Evolutionary conservation across 1,140 invertebrate genomes (phyloP), one percentile per base, ranked within the genome.

Genomic region (Drosophila sproati): DNA sequence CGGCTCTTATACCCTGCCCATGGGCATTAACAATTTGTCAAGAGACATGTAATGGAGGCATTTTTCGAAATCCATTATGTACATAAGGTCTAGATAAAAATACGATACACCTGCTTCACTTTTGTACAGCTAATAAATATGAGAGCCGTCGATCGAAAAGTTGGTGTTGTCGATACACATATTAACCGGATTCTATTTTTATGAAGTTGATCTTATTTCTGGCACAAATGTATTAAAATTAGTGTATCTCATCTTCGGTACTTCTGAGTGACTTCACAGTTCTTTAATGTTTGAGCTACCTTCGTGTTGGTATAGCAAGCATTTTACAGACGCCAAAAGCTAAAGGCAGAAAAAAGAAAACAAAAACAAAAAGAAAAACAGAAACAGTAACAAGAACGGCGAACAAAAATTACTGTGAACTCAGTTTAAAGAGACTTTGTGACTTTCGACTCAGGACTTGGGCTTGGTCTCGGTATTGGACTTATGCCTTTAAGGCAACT

Each of bases 271-370:
- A 12, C 32, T 57, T 12, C 28, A 43, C 10, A 4, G 39, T 6
- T n/a, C 34, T 37, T 66, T 29, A 39, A 29, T 52, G 52, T 66
- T 29, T 51, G 32, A 34, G 32, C 41, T 37, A 28, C 12, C 29
- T 45, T 34, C 7, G 48, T 67, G 66, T 88, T 87, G 70, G 63
- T 57, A 60, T 73, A 79, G 66, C 73, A 87, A 87, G 87, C 76
- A 88, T 70, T 72, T 61, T 66, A 64, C 45, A 75, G 73, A 64
- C 68, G 73, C 67, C 59, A 54, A 75, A 75, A 75, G 73, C 67
- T 67, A 63, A 63, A 64, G 59, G 59, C 61, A 72, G 29, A 48
- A 67, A n/a, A 41, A 54, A 52, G 28, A n/a, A 41, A 54, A 52
- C 43, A 47, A 35, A 47, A 69, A 57, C 47, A 60, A 7, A 5